Conservation (phyloP, 2,113 vertebrate genomes). For the Chamaetylas fuelleborni region DNA sequence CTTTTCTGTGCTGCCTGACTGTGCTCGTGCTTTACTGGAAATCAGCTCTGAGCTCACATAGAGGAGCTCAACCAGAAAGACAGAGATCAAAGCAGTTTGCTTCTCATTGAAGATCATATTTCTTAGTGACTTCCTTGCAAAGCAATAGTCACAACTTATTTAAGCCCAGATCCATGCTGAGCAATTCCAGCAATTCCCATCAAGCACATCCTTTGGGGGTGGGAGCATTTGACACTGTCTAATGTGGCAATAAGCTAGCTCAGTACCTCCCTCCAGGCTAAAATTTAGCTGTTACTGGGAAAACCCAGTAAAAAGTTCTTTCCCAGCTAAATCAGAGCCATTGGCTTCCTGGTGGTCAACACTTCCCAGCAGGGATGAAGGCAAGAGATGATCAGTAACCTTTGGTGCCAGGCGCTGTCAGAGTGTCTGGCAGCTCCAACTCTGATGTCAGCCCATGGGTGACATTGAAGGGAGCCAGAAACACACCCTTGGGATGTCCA, state of each 20-base stretch:
- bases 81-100: slow-evolving; percentile 2
- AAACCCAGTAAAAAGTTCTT: background rate
- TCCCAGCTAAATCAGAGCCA: background rate
- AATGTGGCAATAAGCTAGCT: background rate
- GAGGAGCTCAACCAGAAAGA: background rate
- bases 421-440: background rate
- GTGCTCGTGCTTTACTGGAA: background rate
- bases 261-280: background rate
- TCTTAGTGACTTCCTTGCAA: slow-evolving; percentile 30
- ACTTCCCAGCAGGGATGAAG: background rate
- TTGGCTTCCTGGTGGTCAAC: background rate
- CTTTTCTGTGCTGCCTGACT: background rate
- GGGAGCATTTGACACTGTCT: background rate
- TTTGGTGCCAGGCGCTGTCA: background rate
- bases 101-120: slow-evolving; percentile 5
- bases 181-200: background rate
- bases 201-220: background rate
- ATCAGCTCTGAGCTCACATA: background rate
- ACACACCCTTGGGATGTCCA: background rate
- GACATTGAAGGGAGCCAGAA: background rate
- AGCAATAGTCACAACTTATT: background rate
- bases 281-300: background rate
- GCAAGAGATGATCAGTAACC: background rate
- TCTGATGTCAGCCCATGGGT: background rate
- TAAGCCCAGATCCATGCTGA: background rate